Evolutionary conservation across 1,140 invertebrate genomes (phyloP), one percentile per base, ranked within the genome.

Genomic region (Orchestia grillus): DNA sequence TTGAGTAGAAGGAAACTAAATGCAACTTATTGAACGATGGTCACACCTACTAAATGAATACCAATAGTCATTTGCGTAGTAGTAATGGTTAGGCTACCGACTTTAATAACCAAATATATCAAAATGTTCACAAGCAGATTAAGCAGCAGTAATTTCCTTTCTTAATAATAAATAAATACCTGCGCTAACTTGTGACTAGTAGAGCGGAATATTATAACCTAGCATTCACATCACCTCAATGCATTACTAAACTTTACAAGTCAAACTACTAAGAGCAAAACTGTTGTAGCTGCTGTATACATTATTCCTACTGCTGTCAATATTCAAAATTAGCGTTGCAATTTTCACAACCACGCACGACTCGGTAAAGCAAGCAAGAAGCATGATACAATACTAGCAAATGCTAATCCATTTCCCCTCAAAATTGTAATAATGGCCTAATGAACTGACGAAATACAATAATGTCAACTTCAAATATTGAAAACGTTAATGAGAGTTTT

Each of bases 141-240:
- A 77, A 77, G 11, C 28, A 77, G 62, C 62, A 36, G 15, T 19
- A 77, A 77, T 77, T 23, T 23, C 43, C 40, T 45, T 44, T 47
- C 92, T 94, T 94, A 94, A 94, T 11, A 94, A 40, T 94, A 94
- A 94, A 47, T 94, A 94, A 94, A 94, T 94, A 94, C 92, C 92
- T 94, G 92, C 92, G 92, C 92, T 94, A 94, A 94, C 41, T 94
- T 42, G 92, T 94, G 92, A 94, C 92, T 94, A 94, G 92, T 94
- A 94, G 41, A 94, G 92, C 92, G 43, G 43, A 44, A 94, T 94
- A 94, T 45, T 47, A 45, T 40, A 40, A 94, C 47, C 92, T 42
- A 94, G 62, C 62, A 77, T 36, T 77, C 62, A 77, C 62, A 44
- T 28, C 88, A 11, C 88, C 15, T 44, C 88, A 4, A 44, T 44